Conservation (phyloP, 2,888 invertebrate genomes). For the Lepidonotus clava region DNA sequence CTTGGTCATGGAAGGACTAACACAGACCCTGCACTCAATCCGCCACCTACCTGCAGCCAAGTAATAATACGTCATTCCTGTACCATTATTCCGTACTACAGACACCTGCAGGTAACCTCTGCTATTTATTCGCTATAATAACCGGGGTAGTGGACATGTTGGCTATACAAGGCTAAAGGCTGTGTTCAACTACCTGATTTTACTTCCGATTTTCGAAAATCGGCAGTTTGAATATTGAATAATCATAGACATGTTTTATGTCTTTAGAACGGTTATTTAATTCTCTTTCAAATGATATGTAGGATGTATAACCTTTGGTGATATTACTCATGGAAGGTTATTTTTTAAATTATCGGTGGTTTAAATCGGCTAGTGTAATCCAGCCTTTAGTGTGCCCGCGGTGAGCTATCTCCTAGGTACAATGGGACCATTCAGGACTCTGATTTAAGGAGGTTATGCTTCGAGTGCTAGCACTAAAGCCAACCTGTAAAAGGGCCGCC, state of each 20-base stretch:
- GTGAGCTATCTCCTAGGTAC: background rate
- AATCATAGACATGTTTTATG: too few species aligned
- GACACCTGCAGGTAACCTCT: slow-evolving; percentile 4
- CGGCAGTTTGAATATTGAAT: too few species aligned
- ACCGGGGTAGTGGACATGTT: background rate
- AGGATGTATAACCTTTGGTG: too few species aligned
- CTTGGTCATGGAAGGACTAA: too few species aligned
- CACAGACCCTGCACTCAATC: background rate
- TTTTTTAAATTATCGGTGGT: too few species aligned
- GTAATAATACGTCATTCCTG: background rate
- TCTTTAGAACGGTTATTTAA: too few species aligned
- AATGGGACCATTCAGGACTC: background rate
- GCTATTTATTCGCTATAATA: background rate
- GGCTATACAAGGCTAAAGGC: background rate
- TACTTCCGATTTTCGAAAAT: background rate
- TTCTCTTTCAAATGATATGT: too few species aligned
- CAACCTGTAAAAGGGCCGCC: too few species aligned
- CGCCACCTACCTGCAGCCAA: background rate
- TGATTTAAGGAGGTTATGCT: background rate
- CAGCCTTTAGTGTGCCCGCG: background rate
- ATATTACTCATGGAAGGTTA: too few species aligned
- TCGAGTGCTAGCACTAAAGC: background rate
- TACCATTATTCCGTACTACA: slow-evolving; percentile 7
- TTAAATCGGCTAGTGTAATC: too few species aligned
- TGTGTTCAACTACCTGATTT: background rate